A percentile compares a stretch with the other conserved stretches of the same genome.
Evolutionary conservation across 1,140 invertebrate species (phyloP).

Genomic region (Apis cerana): DNA sequence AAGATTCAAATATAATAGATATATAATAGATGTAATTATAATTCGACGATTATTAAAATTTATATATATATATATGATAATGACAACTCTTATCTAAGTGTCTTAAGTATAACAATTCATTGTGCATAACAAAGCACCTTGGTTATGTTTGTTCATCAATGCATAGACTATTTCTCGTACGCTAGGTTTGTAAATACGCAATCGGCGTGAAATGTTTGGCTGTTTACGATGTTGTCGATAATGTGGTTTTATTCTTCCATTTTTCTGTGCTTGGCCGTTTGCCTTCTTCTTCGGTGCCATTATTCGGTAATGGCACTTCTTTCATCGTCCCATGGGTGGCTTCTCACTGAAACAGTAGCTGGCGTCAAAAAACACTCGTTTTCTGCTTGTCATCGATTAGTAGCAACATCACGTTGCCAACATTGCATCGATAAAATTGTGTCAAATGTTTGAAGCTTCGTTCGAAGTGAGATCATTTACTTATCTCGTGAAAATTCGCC

Average conservation of each 20-base stretch:
- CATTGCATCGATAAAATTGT: not conserved
- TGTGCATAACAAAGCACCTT: conserved; percentile 14
- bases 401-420: not conserved
- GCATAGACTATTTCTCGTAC: conserved; percentile 58
- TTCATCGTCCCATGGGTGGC: not conserved
- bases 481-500: too few relatives aligned
- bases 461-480: too few relatives aligned
- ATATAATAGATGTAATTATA: too few relatives aligned
- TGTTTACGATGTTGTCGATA: conserved; percentile 35
- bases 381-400: not conserved
- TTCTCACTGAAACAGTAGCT: conserved; percentile 14
- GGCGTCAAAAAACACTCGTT: not conserved
- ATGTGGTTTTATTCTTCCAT: not conserved
- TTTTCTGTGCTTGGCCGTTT: not conserved
- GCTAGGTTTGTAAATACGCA: not conserved
- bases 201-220: conserved; percentile 13
- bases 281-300: conserved; percentile 51
- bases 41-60: not conserved
- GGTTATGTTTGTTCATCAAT: conserved; percentile 56
- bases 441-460: not conserved
- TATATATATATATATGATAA: not conserved
- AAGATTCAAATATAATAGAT: too few relatives aligned
- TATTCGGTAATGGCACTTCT: conserved; percentile 34
- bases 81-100: not conserved
- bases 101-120: too few relatives aligned